A percentile compares a stretch with the other conserved stretches of the same genome.
These are phyloP conservation scores for Nymphalis urticae DNA, from an alignment of 2,888 invertebrate species.

Conservation along the genomic window DNA sequence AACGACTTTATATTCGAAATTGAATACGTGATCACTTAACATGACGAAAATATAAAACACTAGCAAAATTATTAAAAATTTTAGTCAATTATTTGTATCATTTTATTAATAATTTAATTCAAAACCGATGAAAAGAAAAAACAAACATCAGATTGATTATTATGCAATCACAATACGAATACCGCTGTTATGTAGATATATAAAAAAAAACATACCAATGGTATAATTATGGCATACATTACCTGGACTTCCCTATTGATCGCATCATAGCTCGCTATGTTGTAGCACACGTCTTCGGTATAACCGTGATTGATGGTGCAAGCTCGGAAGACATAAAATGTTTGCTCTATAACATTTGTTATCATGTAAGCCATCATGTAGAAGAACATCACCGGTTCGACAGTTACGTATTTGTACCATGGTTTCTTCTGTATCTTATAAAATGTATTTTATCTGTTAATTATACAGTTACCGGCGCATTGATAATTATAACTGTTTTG, in stretches of 20 bases:
- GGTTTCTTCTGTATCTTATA: conserved; percentile 36
- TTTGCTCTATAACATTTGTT: conserved; percentile 89
- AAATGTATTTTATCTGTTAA: neutral
- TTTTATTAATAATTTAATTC: too few species aligned
- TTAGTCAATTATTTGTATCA: too few species aligned
- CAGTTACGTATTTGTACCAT: conserved; percentile 83
- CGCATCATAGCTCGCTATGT: conserved; percentile 77
- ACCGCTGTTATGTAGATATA: too few species aligned
- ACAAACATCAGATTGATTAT: too few species aligned
- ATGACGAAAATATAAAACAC: too few species aligned
- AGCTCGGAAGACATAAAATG: conserved; percentile 89
- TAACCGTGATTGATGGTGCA: conserved; percentile 88
- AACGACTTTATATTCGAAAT: too few species aligned
- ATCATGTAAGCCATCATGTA: conserved; percentile 94
- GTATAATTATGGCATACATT: conserved; percentile 28
- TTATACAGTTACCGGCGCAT: too few species aligned
- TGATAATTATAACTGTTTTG: too few species aligned
- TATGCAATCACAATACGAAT: too few species aligned
- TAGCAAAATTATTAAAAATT: too few species aligned
- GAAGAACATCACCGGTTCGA: conserved; percentile 93
- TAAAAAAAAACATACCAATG: neutral
- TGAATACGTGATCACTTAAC: too few species aligned
- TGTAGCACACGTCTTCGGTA: conserved; percentile 84
- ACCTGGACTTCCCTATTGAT: conserved; percentile 84
- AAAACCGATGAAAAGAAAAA: too few species aligned